These are phyloP conservation scores for Cantharis flavilabris DNA, from an alignment of 2,888 invertebrate genomes.

Conservation along the genomic window DNA sequence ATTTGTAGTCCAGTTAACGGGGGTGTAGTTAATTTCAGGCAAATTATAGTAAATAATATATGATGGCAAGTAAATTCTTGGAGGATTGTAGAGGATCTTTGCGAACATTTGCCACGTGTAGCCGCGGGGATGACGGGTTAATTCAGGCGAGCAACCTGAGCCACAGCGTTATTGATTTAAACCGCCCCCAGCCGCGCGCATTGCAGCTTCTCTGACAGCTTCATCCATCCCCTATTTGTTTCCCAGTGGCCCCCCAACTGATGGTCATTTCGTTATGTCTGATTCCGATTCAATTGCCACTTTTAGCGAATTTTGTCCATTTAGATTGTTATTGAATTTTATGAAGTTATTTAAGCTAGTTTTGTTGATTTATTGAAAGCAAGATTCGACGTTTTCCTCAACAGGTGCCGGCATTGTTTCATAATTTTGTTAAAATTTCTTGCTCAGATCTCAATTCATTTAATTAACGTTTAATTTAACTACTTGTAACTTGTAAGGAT, in stretches of 20 bases:
- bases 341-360: conserved; percentile 24
- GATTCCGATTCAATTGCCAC: conserved; percentile 45
- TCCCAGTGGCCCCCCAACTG: conserved; percentile 34
- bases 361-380: conserved; percentile 14
- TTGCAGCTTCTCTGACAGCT: conserved; percentile 43
- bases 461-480: background rate
- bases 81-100: conserved; percentile 8
- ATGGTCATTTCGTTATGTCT: conserved; percentile 48
- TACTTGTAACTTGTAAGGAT: background rate
- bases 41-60: conserved; percentile 14
- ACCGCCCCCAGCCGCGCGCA: conserved; percentile 45
- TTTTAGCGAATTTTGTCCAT: conserved; percentile 33
- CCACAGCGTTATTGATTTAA: conserved; percentile 45
- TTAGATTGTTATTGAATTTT: conserved; percentile 36
- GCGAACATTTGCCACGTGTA: conserved; percentile 28
- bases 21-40: background rate
- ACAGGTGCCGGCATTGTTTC: conserved; percentile 14
- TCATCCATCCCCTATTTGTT: conserved; percentile 37
- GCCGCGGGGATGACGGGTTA: conserved; percentile 38
- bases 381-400: conserved; percentile 13
- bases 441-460: background rate
- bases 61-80: conserved; percentile 11
- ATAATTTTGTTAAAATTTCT: background rate
- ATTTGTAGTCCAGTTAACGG: background rate
- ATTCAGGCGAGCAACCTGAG: conserved; percentile 44